Percentiles rank a stretch among this genome's conserved stretches.
These are phyloP conservation scores for Mesorhabditis sp. DNA, from an alignment of 2,888 invertebrate species.

Conservation along the genomic window DNA sequence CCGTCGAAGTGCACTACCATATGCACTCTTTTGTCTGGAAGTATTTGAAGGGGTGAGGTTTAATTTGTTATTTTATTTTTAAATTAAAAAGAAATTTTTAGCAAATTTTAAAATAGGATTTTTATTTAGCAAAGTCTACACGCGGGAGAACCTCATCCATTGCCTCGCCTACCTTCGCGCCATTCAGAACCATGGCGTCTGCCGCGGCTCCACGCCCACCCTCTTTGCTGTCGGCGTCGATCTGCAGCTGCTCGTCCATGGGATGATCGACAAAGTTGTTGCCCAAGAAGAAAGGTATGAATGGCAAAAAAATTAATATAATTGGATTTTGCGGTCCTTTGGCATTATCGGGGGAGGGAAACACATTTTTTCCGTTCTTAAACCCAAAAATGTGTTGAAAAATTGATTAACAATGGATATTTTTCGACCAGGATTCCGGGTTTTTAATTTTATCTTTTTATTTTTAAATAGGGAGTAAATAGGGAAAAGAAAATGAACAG, in stretches of 20 bases:
- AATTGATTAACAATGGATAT: too few species aligned
- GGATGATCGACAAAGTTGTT: neutral
- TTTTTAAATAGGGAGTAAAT: too few species aligned
- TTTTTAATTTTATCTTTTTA: too few species aligned
- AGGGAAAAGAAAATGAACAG: too few species aligned
- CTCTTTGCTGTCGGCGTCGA: neutral
- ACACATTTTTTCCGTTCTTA: too few species aligned
- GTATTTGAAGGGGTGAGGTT: slow-evolving; percentile 13
- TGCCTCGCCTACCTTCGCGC: slow-evolving; percentile 6
- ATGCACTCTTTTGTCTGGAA: slow-evolving; percentile 28
- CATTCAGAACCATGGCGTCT: slow-evolving; percentile 1
- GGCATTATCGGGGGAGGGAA: too few species aligned
- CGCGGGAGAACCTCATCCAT: neutral
- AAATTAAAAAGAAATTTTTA: neutral
- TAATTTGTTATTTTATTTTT: neutral
- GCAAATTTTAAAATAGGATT: neutral
- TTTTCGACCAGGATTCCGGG: too few species aligned
- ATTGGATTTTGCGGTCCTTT: too few species aligned
- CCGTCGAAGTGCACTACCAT: slow-evolving; percentile 42
- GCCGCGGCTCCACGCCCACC: neutral
- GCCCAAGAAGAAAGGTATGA: neutral
- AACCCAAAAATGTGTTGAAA: too few species aligned
- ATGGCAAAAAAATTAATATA: neutral
- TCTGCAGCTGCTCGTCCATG: neutral
- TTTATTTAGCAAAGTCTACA: neutral